A percentile compares a stretch with the other conserved stretches of the same genome.
Evolutionary conservation across 2,797 vertebrate species (phyloP).

Genomic region (Sebastes vulpes): DNA sequence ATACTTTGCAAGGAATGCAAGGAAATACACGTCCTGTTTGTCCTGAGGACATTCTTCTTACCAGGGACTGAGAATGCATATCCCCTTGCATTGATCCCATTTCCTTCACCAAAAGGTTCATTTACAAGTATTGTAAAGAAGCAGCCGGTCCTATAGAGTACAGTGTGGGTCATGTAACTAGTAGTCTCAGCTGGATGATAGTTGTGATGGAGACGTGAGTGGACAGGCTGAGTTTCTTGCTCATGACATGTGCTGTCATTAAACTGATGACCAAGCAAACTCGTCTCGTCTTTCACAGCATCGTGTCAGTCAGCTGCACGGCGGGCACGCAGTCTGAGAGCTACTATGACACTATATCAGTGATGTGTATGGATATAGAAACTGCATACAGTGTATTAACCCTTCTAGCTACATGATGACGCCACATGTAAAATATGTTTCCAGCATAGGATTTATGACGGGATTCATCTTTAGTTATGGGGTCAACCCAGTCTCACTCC

Average conservation of each 20-base stretch:
- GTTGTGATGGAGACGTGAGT: conserved; percentile 13
- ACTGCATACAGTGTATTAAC: not conserved
- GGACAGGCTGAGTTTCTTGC: conserved; percentile 11
- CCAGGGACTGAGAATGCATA: no score
- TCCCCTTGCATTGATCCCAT: not conserved
- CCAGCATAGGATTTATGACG: not conserved
- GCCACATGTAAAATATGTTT: not conserved
- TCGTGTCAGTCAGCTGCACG: conserved; percentile 18
- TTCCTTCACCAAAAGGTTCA: not conserved
- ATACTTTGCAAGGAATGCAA: not conserved
- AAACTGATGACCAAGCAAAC: conserved; percentile 35
- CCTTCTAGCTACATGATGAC: no score
- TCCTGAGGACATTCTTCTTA: not conserved
- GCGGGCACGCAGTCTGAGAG: not conserved
- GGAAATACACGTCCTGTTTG: not conserved
- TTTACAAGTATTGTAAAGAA: not conserved
- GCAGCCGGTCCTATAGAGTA: not conserved
- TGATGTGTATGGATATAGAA: not conserved
- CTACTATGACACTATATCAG: not conserved
- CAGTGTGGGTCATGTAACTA: not conserved
- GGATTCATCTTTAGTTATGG: not conserved
- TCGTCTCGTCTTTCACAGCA: not conserved
- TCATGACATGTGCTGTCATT: conserved; percentile 21
- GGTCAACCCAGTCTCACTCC: no score
- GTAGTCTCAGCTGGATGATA: not conserved